phyloP scores from a whole-genome alignment of 2,888 invertebrate genomes.

The Stomorhina lunata region DNA sequence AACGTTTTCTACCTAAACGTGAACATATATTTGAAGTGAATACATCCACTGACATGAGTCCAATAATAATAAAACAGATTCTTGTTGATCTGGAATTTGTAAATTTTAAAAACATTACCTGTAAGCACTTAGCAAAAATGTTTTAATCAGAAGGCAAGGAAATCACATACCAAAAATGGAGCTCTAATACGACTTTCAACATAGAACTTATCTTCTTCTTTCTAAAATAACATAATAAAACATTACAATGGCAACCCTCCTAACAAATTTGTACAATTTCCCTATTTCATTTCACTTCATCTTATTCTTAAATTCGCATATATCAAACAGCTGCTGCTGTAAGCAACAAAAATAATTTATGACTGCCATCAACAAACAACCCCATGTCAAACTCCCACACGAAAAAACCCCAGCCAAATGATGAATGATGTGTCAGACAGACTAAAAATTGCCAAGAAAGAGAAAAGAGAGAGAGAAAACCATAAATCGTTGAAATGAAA shows the following conservation, averaged over 20 bases:
- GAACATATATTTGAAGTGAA: too few relatives aligned
- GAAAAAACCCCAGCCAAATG: constrained; percentile 36
- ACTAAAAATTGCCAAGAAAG: constrained; percentile 24
- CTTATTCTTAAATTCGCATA: constrained; percentile 45
- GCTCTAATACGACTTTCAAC: too few relatives aligned
- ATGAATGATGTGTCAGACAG: constrained; percentile 52
- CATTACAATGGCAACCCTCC: not conserved
- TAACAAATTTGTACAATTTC: not conserved
- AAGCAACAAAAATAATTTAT: constrained; percentile 57
- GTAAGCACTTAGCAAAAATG: too few relatives aligned
- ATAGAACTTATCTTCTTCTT: too few relatives aligned
- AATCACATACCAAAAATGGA: too few relatives aligned
- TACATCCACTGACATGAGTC: too few relatives aligned
- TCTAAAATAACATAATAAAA: not conserved
- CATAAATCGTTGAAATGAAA: constrained; percentile 28
- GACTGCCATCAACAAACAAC: constrained; percentile 57
- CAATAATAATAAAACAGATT: too few relatives aligned
- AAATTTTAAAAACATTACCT: too few relatives aligned
- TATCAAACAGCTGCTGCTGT: constrained; percentile 56
- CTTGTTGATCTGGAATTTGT: too few relatives aligned
- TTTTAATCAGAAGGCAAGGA: too few relatives aligned
- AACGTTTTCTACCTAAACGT: too few relatives aligned
- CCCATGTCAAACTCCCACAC: constrained; percentile 26
- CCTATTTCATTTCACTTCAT: constrained; percentile 2
- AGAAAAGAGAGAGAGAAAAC: not conserved